Conservation (phyloP, 2,113 vertebrate genomes). For the Saimiri boliviensis region DNA sequence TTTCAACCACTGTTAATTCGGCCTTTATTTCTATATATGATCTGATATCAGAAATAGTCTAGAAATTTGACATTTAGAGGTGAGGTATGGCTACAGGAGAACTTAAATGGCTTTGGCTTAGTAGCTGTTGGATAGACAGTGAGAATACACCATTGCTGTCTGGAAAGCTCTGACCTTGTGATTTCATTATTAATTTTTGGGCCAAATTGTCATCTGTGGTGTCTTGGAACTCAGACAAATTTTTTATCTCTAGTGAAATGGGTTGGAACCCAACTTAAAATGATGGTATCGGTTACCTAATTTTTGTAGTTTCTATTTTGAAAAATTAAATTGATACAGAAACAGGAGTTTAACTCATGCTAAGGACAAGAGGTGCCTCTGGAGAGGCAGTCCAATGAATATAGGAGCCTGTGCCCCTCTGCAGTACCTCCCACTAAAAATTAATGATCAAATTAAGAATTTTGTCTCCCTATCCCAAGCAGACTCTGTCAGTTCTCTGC, state of each 20-base stretch:
- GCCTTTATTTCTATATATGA: not conserved
- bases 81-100: not conserved
- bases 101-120: not conserved
- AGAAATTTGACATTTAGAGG: not conserved
- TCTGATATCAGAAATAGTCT: not conserved
- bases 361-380: not conserved
- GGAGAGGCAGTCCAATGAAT: not conserved
- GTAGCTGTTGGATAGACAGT: not conserved
- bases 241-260: not conserved
- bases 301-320: not conserved
- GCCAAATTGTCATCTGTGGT: not conserved
- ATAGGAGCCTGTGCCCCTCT: not conserved
- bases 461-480: not conserved
- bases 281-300: not conserved
- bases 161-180: not conserved
- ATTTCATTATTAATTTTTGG: not conserved
- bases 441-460: not conserved
- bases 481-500: not conserved
- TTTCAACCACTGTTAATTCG: not conserved
- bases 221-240: not conserved
- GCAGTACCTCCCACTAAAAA: not conserved
- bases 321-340: not conserved
- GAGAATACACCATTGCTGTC: not conserved
- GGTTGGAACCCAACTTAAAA: not conserved
- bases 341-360: not conserved